Base-by-base conservation (phyloP, 2,888 invertebrate species). In the Xestia rhomboidea region DNA sequence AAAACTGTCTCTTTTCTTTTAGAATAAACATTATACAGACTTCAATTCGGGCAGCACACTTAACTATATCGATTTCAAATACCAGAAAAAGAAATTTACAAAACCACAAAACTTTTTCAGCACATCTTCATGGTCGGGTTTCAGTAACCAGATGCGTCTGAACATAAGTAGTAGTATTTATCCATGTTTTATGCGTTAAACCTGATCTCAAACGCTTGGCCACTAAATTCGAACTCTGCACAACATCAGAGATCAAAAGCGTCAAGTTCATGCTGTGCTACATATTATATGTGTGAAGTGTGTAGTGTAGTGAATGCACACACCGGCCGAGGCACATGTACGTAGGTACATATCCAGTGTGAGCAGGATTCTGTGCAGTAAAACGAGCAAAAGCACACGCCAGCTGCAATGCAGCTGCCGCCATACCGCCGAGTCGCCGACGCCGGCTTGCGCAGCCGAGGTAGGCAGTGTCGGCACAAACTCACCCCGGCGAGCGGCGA, bases 341-440 rank as follows among this genome's bases (percentile, higher is more conserved):
- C 57, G 46, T 72, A 60, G 54, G 57, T 68, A 83, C 44, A 60
- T 78, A 60, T 62, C 60, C 68, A 75, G 81, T 77, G 78, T 30
- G 69, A 77, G 84, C 77, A 81, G 80, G 86, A 85, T 85, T 87
- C 81, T 89, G 90, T 90, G 89, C 86, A 90, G 93, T 93, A 96
- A 95, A 96, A 95, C 93, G 95, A 95, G 93, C 92, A 95, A 95
- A 93, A 94, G 95, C 92, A 91, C 87, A 88, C 89, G 93, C 93
- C 96, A 96, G 96, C 95, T 96, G 96, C 94, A 93, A 81, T 92
- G 94, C 96, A 96, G 95, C 96, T 96, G 96, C 94, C 91, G 89
- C 66, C 84, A 60, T 49, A 88, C 83, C 83, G 81, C 85, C 81
- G 82, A 82, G 89, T 82, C 83, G 81, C 84, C 81, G 81, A 82